Evolutionary conservation across 2,113 vertebrate species (phyloP).

Genomic region (Gopherus evgoodei): DNA sequence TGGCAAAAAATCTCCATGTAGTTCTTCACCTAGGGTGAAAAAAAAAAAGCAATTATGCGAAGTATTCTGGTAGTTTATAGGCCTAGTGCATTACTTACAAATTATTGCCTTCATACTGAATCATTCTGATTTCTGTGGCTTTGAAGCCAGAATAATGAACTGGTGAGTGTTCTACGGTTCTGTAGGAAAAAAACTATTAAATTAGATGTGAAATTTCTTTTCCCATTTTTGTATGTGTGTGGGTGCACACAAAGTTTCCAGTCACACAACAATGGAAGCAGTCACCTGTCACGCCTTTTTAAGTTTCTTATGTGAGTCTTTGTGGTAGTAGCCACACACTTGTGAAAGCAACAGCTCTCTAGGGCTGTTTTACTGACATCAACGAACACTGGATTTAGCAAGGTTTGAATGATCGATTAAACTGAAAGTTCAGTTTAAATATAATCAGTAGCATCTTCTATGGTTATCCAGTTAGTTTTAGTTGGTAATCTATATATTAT

Average conservation of each 20-base stretch:
- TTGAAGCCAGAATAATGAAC: background rate
- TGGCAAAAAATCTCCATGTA: background rate
- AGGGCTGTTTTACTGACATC: background rate
- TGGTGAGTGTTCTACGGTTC: background rate
- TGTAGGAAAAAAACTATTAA: background rate
- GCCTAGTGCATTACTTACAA: background rate
- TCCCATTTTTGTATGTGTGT: background rate
- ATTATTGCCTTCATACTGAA: background rate
- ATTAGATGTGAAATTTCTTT: background rate
- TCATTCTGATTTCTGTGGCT: background rate
- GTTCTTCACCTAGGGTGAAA: background rate
- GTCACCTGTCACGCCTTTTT: background rate
- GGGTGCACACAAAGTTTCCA: background rate
- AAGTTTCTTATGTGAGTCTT: background rate
- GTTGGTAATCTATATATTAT: background rate
- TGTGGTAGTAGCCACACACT: background rate
- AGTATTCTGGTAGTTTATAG: background rate
- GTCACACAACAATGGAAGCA: background rate
- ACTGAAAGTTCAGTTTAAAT: background rate
- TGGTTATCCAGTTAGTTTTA: background rate
- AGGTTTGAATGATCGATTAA: background rate
- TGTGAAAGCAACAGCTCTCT: background rate
- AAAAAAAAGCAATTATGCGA: background rate
- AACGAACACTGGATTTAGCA: background rate
- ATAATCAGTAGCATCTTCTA: background rate